Evolutionary conservation across 2,888 invertebrate species (phyloP).

Genomic region (Drosophila anomalata): DNA sequence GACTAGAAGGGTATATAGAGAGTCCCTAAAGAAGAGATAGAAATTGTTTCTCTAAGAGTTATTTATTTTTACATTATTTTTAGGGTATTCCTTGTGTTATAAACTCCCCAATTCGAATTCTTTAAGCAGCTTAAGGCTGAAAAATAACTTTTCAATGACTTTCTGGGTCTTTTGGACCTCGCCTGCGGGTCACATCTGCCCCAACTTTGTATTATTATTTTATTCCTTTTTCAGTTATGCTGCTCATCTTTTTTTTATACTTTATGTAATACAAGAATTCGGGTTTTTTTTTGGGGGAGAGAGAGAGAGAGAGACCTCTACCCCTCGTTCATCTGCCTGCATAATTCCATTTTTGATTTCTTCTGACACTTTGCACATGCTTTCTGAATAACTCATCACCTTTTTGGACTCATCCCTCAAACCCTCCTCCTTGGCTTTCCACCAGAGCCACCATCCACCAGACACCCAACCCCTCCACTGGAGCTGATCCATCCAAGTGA

Average conservation of each 20-base stretch:
- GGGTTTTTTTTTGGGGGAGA: conserved; percentile 17
- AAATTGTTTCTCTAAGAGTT: neutral
- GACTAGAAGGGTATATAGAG: neutral
- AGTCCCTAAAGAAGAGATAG: neutral
- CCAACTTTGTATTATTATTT: conserved; percentile 39
- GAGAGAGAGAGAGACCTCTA: neutral
- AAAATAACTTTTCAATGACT: conserved; percentile 44
- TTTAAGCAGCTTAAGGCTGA: conserved; percentile 25
- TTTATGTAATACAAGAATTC: conserved; percentile 20
- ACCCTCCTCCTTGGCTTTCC: conserved; percentile 10
- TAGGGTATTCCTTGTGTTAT: neutral
- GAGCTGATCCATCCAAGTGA: conserved; percentile 41
- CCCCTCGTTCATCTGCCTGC: conserved; percentile 20
- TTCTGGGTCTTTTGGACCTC: conserved; percentile 29
- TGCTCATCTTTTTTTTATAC: conserved; percentile 7
- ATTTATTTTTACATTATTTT: neutral
- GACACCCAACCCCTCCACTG: too few relatives aligned
- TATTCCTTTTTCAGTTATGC: conserved; percentile 11
- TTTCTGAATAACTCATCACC: conserved; percentile 76
- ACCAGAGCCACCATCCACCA: neutral
- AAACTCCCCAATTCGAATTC: neutral
- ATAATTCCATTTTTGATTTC: conserved; percentile 75
- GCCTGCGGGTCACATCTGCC: conserved; percentile 52
- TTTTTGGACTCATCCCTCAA: conserved; percentile 40
- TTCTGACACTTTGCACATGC: conserved; percentile 75